phyloP scores from a whole-genome alignment of 2,113 vertebrate species.

The Gallinago media region DNA sequence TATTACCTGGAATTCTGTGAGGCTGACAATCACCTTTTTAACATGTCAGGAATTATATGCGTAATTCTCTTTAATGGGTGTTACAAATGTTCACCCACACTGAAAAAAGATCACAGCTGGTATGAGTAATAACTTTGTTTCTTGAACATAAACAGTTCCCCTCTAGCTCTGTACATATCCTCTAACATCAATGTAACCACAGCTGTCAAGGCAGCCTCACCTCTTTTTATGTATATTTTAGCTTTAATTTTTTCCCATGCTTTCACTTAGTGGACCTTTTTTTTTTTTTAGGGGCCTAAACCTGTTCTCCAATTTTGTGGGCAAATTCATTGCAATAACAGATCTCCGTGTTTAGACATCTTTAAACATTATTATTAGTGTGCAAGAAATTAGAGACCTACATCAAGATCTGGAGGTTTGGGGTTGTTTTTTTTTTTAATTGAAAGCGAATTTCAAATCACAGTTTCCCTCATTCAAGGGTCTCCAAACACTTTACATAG shows the following conservation, averaged over 20 bases:
- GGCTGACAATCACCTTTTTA: conserved; percentile 42
- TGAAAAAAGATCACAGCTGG: conserved; percentile 60
- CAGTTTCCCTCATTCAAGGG: background rate
- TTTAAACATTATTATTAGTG: conserved; percentile 18
- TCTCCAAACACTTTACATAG: background rate
- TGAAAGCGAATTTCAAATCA: background rate
- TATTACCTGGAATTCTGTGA: conserved; percentile 34
- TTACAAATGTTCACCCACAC: conserved; percentile 69
- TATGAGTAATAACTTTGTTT: conserved; percentile 61
- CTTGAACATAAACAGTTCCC: conserved; percentile 54
- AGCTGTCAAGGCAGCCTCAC: conserved; percentile 63
- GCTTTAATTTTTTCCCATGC: conserved; percentile 68
- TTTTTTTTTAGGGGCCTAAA: conserved; percentile 29
- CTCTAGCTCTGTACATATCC: conserved; percentile 49
- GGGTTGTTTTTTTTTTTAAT: background rate
- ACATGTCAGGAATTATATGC: conserved; percentile 41
- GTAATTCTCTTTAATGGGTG: conserved; percentile 47
- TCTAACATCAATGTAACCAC: conserved; percentile 70
- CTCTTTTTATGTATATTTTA: conserved; percentile 62
- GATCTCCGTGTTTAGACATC: conserved; percentile 3
- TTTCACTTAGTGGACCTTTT: background rate
- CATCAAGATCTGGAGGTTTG: conserved; percentile 46
- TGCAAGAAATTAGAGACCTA: conserved; percentile 58
- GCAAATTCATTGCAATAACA: conserved; percentile 52
- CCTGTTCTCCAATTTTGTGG: conserved; percentile 49